These are phyloP conservation scores for Sorex fumeus DNA, from an alignment of 2,113 vertebrate genomes.

Conservation along the genomic window DNA sequence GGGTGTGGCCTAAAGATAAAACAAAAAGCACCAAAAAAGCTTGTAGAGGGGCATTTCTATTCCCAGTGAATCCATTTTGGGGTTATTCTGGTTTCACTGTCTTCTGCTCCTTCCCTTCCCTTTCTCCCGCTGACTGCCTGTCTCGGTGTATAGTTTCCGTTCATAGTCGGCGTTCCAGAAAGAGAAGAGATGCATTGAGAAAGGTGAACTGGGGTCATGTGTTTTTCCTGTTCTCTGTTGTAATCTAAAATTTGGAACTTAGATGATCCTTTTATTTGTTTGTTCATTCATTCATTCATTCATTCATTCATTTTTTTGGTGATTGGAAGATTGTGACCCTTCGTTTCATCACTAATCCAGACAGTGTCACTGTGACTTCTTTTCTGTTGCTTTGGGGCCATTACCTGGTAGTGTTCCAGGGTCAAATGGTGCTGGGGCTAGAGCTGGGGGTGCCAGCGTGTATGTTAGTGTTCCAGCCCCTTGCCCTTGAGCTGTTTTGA, in stretches of 20 bases:
- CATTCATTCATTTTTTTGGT: neutral
- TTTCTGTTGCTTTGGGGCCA: too few species aligned
- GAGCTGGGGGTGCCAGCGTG: too few species aligned
- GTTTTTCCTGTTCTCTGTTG: constrained; percentile 48
- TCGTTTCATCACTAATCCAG: constrained; percentile 44
- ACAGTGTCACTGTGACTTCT: neutral
- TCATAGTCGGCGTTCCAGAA: constrained; percentile 9
- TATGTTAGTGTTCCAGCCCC: too few species aligned
- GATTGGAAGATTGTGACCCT: neutral
- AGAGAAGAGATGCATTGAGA: constrained; percentile 61
- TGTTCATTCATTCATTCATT: neutral
- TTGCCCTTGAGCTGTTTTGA: too few species aligned
- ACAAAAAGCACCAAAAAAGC: neutral
- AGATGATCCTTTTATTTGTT: constrained; percentile 11
- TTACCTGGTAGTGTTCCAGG: too few species aligned
- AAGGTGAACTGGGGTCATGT: constrained; percentile 58
- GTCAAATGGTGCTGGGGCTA: too few species aligned
- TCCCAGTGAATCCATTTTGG: constrained; percentile 7
- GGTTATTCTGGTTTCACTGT: neutral
- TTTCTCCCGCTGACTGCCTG: neutral
- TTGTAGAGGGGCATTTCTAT: neutral
- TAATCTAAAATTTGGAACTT: constrained; percentile 64
- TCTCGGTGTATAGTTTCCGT: constrained; percentile 23
- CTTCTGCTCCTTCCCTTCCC: neutral
- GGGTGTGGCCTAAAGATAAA: too few species aligned